Conservation (phyloP, 2,888 invertebrate genomes). For the Volucella zonaria region DNA sequence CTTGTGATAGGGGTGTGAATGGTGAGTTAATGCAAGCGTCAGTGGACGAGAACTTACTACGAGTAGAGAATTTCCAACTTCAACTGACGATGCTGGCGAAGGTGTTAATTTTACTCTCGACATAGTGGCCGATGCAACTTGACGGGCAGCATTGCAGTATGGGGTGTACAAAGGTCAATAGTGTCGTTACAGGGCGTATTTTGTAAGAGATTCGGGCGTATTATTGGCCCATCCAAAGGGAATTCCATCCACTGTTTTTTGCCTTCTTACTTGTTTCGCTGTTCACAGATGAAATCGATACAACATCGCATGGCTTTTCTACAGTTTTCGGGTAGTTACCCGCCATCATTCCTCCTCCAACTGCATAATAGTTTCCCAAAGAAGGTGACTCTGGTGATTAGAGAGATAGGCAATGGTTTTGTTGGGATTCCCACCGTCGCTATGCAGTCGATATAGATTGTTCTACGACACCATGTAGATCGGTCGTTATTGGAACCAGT, state of each 20-base stretch:
- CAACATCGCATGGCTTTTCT: no score
- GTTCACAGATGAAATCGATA: no score
- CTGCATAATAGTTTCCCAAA: no score
- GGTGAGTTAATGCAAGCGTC: constrained; percentile 44
- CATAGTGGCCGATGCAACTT: constrained; percentile 16
- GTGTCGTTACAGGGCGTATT: constrained; percentile 22
- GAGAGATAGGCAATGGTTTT: constrained; percentile 41
- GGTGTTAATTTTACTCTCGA: constrained; percentile 60
- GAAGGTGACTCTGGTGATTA: no score
- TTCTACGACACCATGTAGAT: constrained; percentile 57
- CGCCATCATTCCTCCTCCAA: no score
- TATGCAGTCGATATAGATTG: constrained; percentile 59
- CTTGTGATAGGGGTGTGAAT: constrained; percentile 58
- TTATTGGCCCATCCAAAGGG: no score
- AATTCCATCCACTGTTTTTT: no score
- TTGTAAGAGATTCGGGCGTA: no score
- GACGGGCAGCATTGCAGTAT: constrained; percentile 49
- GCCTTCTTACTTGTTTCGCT: no score
- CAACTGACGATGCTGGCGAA: constrained; percentile 31
- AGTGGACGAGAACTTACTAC: constrained; percentile 62
- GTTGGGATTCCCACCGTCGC: constrained; percentile 44
- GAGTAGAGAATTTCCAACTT: constrained; percentile 77
- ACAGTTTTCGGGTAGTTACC: no score
- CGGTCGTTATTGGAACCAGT: constrained; percentile 47
- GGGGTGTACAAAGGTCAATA: constrained; percentile 31